Percentiles rank a stretch among this genome's conserved stretches.
phyloP scores from a whole-genome alignment of 2,797 vertebrate genomes.

The Sitta carolinensis region DNA sequence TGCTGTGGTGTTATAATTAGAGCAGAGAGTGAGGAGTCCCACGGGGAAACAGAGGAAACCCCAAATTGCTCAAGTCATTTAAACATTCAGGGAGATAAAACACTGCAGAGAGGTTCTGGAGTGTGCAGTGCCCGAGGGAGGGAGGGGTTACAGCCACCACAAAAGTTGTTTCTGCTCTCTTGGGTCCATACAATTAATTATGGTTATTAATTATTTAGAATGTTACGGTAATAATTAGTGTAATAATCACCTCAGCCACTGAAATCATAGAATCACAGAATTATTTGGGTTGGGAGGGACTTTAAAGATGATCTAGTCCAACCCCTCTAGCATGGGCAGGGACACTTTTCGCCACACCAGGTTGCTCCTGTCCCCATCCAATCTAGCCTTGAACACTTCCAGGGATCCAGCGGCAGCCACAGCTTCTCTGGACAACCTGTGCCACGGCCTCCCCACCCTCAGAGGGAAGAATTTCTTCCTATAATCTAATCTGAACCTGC shows the following conservation, averaged over 20 bases:
- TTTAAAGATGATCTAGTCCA: background rate
- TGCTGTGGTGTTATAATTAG: background rate
- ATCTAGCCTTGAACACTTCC: background rate
- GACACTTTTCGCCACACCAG: fast-evolving
- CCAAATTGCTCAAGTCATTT: conserved; percentile 10
- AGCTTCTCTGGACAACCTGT: background rate
- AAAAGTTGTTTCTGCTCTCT: conserved; percentile 13
- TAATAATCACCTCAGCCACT: background rate
- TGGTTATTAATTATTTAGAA: conserved; percentile 21
- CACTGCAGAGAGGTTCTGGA: background rate
- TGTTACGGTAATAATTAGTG: background rate
- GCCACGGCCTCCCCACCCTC: fast-evolving
- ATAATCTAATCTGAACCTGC: background rate
- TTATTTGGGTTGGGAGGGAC: background rate
- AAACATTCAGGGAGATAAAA: conserved; percentile 27
- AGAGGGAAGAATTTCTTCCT: background rate
- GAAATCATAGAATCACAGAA: background rate
- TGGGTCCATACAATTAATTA: conserved; percentile 9
- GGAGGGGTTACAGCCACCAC: background rate
- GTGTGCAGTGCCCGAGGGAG: background rate
- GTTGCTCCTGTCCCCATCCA: fast-evolving
- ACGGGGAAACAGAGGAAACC: conserved; percentile 20
- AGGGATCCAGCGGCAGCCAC: background rate
- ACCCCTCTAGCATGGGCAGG: background rate
- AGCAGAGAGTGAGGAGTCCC: background rate